Base-by-base conservation (phyloP, 2,113 vertebrate genomes). In the Nibea albiflora region DNA sequence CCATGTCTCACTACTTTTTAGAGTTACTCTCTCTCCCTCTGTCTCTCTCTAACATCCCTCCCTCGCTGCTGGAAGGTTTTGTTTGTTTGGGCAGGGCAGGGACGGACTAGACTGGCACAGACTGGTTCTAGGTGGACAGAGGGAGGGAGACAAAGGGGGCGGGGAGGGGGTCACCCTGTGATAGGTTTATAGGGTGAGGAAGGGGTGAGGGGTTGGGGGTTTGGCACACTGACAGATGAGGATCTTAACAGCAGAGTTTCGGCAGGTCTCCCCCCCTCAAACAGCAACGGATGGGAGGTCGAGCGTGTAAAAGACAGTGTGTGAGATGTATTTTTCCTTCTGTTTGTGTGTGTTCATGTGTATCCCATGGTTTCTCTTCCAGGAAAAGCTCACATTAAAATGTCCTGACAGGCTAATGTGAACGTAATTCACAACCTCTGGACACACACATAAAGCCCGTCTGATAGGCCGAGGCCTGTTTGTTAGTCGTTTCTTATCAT, bases 31-130 rank as follows among this genome's bases (percentile, higher is more conserved):
- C 76, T 42, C 15, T 22, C 39, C 64, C 72, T 75, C 78, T 50
- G 65, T 20, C 61, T 83, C 80, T 66, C 66, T 88, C 58, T 72
- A 46, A 20, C 78, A 22, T 68, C 82, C 24, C 83, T 82, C 73
- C 67, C 47, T 85, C 47, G 0, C 80, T 76, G 76, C 70, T 81
- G 73, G 65, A 84, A 76, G 79, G 78, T 80, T 89, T 83, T 92
- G 75, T 93, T 91, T 92, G 90, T 88, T 82, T 87, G 85, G 89
- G 76, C 82, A 82, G 89, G 90, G 86, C 87, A 87, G 87, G 80
- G 88, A 92, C 89, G 90, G 91, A 83, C 87, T 83, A 76, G 89
- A 92, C 95, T 94, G 94, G 94, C 90, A 95, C 94, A 94, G 92
- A 92, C 95, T 94, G 94, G 94, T 95, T 95, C 91, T 75, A 86